Base-by-base conservation (phyloP, 2,113 vertebrate species). In the Mesitornis unicolor region DNA sequence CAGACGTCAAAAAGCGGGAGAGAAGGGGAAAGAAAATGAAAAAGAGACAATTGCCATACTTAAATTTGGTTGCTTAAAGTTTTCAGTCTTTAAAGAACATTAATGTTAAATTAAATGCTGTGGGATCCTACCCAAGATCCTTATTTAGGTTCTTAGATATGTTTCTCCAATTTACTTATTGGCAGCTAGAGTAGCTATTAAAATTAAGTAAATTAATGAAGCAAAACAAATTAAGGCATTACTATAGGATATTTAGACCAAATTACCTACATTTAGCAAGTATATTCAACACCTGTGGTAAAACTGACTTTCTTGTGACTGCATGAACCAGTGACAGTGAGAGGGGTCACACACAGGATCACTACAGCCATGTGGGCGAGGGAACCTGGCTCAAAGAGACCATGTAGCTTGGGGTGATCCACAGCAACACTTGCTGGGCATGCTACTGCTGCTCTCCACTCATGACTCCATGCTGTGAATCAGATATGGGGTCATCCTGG, bases 381-480 rank as follows among this genome's bases (percentile, higher is more conserved):
- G 76, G 16, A 81, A 57, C 7, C 42, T 5, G 17, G 13, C 53
- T n/a, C 59, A 35, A 36, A 38, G 11, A 35, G 8, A 26, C 7
- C 16, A 9, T 1, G 21, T 15, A 65, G 33, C 7, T 74, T 22
- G 13, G 0, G 2, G 69, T 29, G 36, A 57, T 4, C 4, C 29
- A 51, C 4, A 0, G 35, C 1, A 3, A 35, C 33, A 28, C 0
- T 1, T 13, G 18, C 31, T 54, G n/a, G 65, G 35, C 25, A 38
- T 13, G 18, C 24, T 28, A 36, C 15, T 2, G 2, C 7, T 57
- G 28, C 67, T 80, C 31, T 57, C 25, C 50, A 25, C 16, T 53
- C 63, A 40, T 3, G 7, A 40, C 24, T 45, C 20, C 0, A 1
- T 14, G 19, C 40, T 31, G 12, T 28, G 19, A 64, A 47, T 2